phyloP scores from a whole-genome alignment of 1,140 invertebrate species.

The Varroa destructor region DNA sequence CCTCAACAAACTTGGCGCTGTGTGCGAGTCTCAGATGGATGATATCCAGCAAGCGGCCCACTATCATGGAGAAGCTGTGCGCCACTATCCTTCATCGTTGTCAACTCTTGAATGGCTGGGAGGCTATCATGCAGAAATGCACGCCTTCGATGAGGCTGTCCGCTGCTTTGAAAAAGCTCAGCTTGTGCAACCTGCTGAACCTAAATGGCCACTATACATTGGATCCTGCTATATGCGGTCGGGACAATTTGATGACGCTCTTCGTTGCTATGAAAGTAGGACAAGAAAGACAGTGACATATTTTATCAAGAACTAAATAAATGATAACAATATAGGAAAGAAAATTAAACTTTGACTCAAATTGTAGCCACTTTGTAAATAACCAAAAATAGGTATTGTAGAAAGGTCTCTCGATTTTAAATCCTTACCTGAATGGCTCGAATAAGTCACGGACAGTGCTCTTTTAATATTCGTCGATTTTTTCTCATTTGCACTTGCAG shows the following conservation, averaged over 20 bases:
- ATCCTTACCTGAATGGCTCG: no score
- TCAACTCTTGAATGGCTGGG: slow-evolving; percentile 80
- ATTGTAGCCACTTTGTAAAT: background rate
- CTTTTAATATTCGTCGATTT: no score
- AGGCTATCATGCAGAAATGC: slow-evolving; percentile 76
- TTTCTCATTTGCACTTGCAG: slow-evolving; percentile 51
- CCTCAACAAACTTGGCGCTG: slow-evolving; percentile 64
- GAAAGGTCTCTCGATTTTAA: no score
- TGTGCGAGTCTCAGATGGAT: slow-evolving; percentile 61
- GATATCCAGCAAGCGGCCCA: slow-evolving; percentile 85
- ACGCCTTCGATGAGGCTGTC: slow-evolving; percentile 76
- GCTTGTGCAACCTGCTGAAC: slow-evolving; percentile 54
- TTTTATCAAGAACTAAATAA: slow-evolving; percentile 2
- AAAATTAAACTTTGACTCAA: background rate
- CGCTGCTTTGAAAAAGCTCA: slow-evolving; percentile 73
- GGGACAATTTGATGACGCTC: slow-evolving; percentile 21
- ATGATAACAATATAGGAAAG: slow-evolving; percentile 7
- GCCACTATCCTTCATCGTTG: slow-evolving; percentile 75
- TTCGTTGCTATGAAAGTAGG: slow-evolving; percentile 28
- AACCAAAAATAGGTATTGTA: no score
- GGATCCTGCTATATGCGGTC: slow-evolving; percentile 17
- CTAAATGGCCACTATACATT: slow-evolving; percentile 8
- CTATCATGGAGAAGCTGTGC: slow-evolving; percentile 76
- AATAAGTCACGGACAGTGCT: no score
- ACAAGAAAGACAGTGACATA: background rate